Percentiles rank a stretch among this genome's conserved stretches.
These are phyloP conservation scores for Triops cancriformis DNA, from an alignment of 1,140 invertebrate species.

Conservation along the genomic window DNA sequence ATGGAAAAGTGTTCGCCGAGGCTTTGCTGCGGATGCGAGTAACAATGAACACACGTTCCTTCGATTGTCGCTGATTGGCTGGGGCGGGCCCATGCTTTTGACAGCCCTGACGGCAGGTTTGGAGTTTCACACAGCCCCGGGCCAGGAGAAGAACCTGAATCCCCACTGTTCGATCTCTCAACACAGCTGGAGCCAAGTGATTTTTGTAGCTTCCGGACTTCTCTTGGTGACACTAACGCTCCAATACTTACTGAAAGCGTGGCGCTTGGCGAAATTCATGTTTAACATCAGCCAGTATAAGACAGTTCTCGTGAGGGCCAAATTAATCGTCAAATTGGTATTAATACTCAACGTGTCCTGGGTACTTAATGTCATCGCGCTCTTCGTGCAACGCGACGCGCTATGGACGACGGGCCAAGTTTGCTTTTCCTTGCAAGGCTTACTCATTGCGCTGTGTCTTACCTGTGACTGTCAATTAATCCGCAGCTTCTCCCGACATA, in stretches of 20 bases:
- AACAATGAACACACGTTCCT: background rate
- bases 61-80: conserved; percentile 7
- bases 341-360: background rate
- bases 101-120: background rate
- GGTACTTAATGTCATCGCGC: background rate
- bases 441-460: background rate
- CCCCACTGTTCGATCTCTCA: background rate
- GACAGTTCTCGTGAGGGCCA: background rate
- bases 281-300: background rate
- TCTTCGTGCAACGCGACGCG: background rate
- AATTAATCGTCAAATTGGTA: background rate
- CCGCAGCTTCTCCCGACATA: conserved; percentile 17
- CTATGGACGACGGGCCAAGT: background rate
- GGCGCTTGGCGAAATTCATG: conserved; percentile 2
- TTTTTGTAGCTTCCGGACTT: background rate
- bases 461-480: conserved; percentile 22
- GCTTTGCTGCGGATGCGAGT: background rate
- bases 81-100: conserved; percentile 7
- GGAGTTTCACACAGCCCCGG: background rate
- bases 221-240: background rate
- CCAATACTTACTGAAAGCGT: background rate
- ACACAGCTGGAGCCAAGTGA: background rate
- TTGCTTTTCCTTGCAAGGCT: background rate
- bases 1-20: background rate
- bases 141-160: background rate